A percentile compares a stretch with the other conserved stretches of the same genome.
phyloP scores from a whole-genome alignment of 2,113 vertebrate species.

The Polypterus senegalus region DNA sequence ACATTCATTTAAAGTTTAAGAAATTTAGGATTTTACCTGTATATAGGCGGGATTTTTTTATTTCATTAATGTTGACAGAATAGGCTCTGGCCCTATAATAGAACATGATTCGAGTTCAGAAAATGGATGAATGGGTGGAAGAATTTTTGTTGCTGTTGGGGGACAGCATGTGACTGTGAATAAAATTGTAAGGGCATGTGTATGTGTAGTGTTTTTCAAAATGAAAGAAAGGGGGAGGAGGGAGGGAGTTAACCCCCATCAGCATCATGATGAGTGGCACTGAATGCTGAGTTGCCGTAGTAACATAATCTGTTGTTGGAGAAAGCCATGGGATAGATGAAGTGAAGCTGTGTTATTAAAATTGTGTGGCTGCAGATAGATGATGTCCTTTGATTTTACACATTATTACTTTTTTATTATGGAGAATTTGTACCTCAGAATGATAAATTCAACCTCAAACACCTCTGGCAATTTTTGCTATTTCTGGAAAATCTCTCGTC shows the following conservation, averaged over 20 bases:
- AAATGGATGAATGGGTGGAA: too few species aligned
- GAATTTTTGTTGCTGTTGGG: too few species aligned
- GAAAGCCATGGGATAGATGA: slow-evolving; percentile 12
- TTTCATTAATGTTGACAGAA: too few species aligned
- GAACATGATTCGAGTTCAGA: too few species aligned
- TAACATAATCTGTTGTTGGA: slow-evolving; percentile 47
- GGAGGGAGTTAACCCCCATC: slow-evolving; percentile 15
- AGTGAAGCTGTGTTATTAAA: slow-evolving; percentile 11
- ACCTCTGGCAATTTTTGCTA: background rate
- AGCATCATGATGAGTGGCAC: slow-evolving; percentile 37
- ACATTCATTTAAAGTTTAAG: too few species aligned
- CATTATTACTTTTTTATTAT: slow-evolving; percentile 28
- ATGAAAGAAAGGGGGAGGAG: too few species aligned
- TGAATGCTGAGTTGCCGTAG: slow-evolving; percentile 43
- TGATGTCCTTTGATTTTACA: slow-evolving; percentile 23
- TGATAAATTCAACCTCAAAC: slow-evolving; percentile 7
- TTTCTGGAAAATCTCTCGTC: slow-evolving; percentile 5
- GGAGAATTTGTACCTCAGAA: slow-evolving; percentile 6
- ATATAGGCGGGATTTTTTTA: too few species aligned
- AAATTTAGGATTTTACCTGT: too few species aligned
- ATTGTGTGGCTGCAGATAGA: slow-evolving; percentile 9
- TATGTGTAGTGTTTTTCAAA: too few species aligned
- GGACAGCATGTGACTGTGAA: too few species aligned
- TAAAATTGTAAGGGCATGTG: too few species aligned
- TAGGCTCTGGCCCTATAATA: too few species aligned